Evolutionary conservation across 1,140 invertebrate species (phyloP).

Genomic region (Megathymus violae): DNA sequence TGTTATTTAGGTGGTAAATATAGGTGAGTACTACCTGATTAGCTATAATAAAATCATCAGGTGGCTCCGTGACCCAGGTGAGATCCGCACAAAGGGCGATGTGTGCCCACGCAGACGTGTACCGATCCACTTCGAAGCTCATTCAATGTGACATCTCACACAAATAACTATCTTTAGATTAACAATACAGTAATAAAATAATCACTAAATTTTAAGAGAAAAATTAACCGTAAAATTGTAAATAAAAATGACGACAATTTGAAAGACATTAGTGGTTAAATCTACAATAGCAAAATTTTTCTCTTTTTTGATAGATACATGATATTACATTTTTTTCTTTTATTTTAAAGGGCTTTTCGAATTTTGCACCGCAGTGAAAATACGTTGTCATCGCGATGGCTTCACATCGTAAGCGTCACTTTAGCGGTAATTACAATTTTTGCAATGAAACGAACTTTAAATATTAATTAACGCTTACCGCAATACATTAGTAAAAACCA

Average conservation of each 20-base stretch:
- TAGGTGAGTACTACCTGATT: constrained; percentile 62
- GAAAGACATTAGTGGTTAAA: constrained; percentile 79
- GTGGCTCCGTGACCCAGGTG: constrained; percentile 75
- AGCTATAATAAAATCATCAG: constrained; percentile 76
- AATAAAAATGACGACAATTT: constrained; percentile 80
- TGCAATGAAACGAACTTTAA: no score
- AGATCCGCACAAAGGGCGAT: constrained; percentile 80
- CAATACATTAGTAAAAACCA: no score
- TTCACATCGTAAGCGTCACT: no score
- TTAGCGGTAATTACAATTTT: constrained; percentile 25
- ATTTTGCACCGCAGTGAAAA: constrained; percentile 61
- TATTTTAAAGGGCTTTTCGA: constrained; percentile 78
- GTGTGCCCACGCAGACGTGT: constrained; percentile 76
- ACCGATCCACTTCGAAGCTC: constrained; percentile 80
- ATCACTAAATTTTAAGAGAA: constrained; percentile 74
- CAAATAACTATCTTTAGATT: constrained; percentile 73
- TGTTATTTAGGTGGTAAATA: no score
- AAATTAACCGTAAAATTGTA: constrained; percentile 75
- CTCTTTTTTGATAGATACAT: constrained; percentile 80
- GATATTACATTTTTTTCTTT: constrained; percentile 73
- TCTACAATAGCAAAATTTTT: constrained; percentile 80
- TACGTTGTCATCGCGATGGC: constrained; percentile 71
- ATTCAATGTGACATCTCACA: constrained; percentile 81
- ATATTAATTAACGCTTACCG: no score
- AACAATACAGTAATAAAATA: constrained; percentile 74